phyloP scores from a whole-genome alignment of 1,140 invertebrate species.

The Paracyclopina nana region DNA sequence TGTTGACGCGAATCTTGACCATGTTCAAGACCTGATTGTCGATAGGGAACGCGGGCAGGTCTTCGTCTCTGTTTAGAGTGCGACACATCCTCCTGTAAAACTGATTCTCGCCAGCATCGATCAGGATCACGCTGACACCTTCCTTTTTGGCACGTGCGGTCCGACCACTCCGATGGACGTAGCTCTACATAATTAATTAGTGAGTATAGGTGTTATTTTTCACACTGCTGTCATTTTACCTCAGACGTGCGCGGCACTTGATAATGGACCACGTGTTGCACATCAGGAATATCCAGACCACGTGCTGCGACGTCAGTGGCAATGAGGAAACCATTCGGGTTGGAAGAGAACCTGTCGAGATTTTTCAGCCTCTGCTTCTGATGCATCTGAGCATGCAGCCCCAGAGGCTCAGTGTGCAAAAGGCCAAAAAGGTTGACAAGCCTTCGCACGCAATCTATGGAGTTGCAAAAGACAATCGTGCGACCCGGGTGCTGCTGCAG shows the following conservation, averaged over 20 bases:
- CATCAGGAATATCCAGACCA: conserved; percentile 3
- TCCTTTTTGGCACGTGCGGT: conserved; percentile 72
- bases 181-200: conserved; percentile 36
- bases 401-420: conserved; percentile 52
- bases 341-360: conserved; percentile 66
- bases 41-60: conserved; percentile 60
- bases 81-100: conserved; percentile 58
- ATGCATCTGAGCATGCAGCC: conserved; percentile 83
- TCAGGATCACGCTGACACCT: conserved; percentile 74
- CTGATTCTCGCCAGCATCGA: conserved; percentile 64
- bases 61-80: conserved; percentile 60
- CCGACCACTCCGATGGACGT: conserved; percentile 86
- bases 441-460: conserved; percentile 25
- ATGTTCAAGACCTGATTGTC: conserved; percentile 37
- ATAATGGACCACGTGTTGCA: conserved; percentile 64
- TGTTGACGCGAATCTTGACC: not conserved
- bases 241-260: conserved; percentile 87
- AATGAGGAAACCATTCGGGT: conserved; percentile 53
- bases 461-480: conserved; percentile 46
- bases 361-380: conserved; percentile 85
- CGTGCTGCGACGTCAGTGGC: conserved; percentile 88
- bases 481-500: conserved; percentile 20
- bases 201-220: not conserved
- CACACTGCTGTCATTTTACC: conserved; percentile 27
- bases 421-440: conserved; percentile 58